A percentile compares a stretch with the other conserved stretches of the same genome.
phyloP scores from a whole-genome alignment of 2,797 vertebrate genomes.

The Iguana delicatissima region DNA sequence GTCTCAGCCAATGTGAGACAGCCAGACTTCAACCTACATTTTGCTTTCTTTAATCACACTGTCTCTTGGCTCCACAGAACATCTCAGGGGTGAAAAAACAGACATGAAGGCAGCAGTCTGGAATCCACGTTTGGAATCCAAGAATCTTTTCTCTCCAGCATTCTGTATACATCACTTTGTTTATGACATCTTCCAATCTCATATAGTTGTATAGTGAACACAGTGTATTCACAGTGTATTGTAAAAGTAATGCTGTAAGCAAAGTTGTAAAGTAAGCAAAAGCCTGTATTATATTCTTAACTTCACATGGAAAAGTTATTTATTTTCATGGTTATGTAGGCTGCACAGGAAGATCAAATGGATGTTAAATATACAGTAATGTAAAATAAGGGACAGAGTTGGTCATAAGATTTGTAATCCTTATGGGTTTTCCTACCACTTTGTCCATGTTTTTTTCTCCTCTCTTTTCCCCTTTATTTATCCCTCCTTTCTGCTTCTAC shows the following conservation, averaged over 20 bases:
- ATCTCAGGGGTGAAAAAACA: constrained; percentile 32
- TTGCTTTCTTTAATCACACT: constrained; percentile 4
- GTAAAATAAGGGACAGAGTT: not conserved
- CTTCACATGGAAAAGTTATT: not conserved
- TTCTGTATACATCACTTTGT: constrained; percentile 16
- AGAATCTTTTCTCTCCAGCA: constrained; percentile 12
- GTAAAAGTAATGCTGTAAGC: too few species aligned
- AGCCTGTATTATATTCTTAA: not conserved
- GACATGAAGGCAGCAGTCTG: not conserved
- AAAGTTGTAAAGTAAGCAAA: not conserved
- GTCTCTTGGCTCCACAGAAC: not conserved
- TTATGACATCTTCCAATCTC: constrained; percentile 1
- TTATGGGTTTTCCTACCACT: too few species aligned
- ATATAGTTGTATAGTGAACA: not conserved
- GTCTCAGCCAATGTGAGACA: not conserved
- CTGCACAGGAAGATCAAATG: not conserved
- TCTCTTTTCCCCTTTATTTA: too few species aligned
- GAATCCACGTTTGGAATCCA: not conserved
- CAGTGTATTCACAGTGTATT: not conserved
- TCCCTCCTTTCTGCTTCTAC: too few species aligned
- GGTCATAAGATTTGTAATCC: not conserved
- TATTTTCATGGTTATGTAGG: not conserved
- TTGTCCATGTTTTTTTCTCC: too few species aligned
- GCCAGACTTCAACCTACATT: constrained; percentile 20
- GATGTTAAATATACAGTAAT: not conserved